Evolutionary conservation across 2,888 invertebrate genomes (phyloP).

Genomic region (Campaea margaritaria): DNA sequence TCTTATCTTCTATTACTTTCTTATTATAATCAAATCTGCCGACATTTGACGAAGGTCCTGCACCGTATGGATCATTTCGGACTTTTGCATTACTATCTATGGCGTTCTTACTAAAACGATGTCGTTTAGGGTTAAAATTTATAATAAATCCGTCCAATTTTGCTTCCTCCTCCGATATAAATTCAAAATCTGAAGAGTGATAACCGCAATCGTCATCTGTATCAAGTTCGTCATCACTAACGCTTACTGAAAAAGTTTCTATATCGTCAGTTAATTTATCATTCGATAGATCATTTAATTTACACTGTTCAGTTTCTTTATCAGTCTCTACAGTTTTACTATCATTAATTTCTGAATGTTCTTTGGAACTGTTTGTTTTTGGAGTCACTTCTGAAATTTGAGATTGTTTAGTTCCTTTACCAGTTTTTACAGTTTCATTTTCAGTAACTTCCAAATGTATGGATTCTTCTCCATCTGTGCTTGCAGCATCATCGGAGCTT

Average conservation of each 20-base stretch:
- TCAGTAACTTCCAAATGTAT: background rate
- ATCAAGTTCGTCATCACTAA: constrained; percentile 24
- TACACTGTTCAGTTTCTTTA: no score
- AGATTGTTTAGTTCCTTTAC: background rate
- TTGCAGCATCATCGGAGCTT: constrained; percentile 24
- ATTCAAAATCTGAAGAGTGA: constrained; percentile 74
- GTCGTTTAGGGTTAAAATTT: constrained; percentile 27
- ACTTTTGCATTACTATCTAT: background rate
- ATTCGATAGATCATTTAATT: background rate
- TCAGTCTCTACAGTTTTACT: no score
- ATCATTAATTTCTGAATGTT: no score
- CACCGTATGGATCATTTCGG: constrained; percentile 1
- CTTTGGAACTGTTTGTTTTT: no score
- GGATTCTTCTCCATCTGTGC: background rate
- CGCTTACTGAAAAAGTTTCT: constrained; percentile 24
- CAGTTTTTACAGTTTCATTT: background rate
- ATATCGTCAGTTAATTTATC: background rate
- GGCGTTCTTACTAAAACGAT: background rate
- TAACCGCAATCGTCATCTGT: constrained; percentile 52
- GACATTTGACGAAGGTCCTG: constrained; percentile 4
- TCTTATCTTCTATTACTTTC: constrained; percentile 24
- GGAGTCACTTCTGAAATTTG: constrained; percentile 4
- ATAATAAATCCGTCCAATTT: constrained; percentile 46
- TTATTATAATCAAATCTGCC: background rate
- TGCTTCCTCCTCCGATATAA: constrained; percentile 70